Base-by-base conservation (phyloP, 2,888 invertebrate genomes). In the Sympetrum striolatum region DNA sequence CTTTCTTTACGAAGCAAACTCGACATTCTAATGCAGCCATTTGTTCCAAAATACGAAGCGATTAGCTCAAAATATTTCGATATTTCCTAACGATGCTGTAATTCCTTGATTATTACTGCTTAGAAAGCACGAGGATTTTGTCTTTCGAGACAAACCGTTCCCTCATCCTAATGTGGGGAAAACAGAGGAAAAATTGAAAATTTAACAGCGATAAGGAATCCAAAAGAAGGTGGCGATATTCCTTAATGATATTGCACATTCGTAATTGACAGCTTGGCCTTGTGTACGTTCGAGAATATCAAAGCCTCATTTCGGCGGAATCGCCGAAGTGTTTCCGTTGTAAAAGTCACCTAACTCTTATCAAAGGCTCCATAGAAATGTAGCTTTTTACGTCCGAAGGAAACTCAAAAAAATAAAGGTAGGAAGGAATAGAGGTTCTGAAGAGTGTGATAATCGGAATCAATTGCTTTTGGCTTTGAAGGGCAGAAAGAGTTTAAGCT, bases 11-110 rank as follows among this genome's bases (percentile, higher is more conserved):
- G 60, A 86, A 86, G 86, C 86, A 35, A 18, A 86, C 86, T 86
- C 86, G 86, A 86, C 86, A 86, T 64, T 86, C 86, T 86, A 86
- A 86, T 37, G 86, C 86, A 86, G 86, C 86, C 86, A 86, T 86
- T 86, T 58, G 22, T 86, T 86, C 39, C 37, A 86, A 86, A 86
- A 86, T 86, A 86, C 86, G 37, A 86, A 86, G 86, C 86, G 60
- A 86, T 31, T 64, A 22, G 86, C 37, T 86, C 86, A 86, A 86
- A 86, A 86, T 86, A 86, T 60, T 37, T 86, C 60, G 22, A 37
- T 86, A 60, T 64, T 82, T 35, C n/a, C 86, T 86, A 86, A 22
- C 37, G 31, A 35, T 64, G 37, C 86, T 82, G 25, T 64, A 64
- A 58, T 37, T 39, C 37, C 86, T 22, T n/a, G 37, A n/a, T 86